Evolutionary conservation across 2,797 vertebrate genomes (phyloP).

Genomic region (Tragelaphus oryx): DNA sequence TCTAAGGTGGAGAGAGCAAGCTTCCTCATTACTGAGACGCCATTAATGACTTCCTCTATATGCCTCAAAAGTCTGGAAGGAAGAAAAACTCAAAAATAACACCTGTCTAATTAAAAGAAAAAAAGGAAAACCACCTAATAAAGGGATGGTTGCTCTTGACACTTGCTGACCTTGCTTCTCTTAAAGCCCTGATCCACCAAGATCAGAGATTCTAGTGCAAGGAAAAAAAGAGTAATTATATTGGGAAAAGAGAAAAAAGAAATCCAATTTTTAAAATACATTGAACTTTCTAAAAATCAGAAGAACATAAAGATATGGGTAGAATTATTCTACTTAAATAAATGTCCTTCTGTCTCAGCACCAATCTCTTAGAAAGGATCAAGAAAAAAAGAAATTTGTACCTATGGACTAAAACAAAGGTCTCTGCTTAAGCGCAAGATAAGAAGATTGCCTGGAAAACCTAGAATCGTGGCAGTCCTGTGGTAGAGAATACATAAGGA

Average conservation of each 20-base stretch:
- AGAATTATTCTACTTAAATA: neutral
- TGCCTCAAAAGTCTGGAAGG: neutral
- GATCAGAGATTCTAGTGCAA: neutral
- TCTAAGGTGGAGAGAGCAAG: neutral
- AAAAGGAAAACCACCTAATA: neutral
- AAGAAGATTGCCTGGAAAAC: neutral
- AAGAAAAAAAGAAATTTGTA: neutral
- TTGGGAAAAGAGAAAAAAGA: neutral
- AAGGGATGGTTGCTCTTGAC: neutral
- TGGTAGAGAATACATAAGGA: neutral
- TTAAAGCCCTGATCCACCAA: neutral
- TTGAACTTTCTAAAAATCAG: neutral
- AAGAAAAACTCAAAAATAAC: neutral
- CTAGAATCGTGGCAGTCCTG: neutral
- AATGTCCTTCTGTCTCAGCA: neutral
- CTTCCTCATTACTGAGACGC: neutral
- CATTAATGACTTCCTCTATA: constrained; percentile 28
- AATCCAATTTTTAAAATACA: neutral
- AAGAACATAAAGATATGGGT: neutral
- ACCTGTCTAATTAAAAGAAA: neutral
- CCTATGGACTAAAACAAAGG: neutral
- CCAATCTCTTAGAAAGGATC: neutral
- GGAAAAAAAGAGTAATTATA: neutral
- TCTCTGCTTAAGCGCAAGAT: neutral
- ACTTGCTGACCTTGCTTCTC: neutral